Evolutionary conservation across 92 coral and sea anemone genomes (phyloP).

Genomic region (Heteractis magnifica): DNA sequence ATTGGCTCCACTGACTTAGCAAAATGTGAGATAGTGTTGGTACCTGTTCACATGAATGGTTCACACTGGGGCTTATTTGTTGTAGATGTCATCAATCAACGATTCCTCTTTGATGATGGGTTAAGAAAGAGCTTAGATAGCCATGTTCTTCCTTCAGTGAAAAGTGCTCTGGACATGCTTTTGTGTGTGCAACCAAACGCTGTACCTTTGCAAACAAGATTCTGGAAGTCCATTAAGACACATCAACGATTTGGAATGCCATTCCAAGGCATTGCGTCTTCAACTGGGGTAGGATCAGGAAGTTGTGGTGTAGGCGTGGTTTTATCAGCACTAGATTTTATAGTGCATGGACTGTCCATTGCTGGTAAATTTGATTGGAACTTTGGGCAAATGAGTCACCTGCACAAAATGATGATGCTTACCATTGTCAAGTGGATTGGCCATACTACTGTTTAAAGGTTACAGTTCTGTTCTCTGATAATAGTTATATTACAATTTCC

Average conservation of each 20-base stretch:
- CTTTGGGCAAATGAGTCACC: conserved; percentile 27
- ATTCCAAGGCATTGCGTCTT: neutral
- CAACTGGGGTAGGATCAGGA: conserved; percentile 42
- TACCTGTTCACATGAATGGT: conserved; percentile 41
- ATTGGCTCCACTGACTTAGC: neutral
- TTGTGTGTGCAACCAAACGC: conserved; percentile 10
- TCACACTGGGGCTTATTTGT: conserved; percentile 45
- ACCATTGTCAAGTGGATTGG: neutral
- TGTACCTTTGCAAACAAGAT: conserved; percentile 3
- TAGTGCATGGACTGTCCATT: conserved; percentile 9
- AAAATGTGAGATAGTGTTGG: conserved; percentile 16
- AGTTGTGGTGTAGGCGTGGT: conserved; percentile 62
- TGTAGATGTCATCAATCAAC: conserved; percentile 14
- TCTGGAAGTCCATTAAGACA: conserved; percentile 27
- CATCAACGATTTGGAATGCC: conserved; percentile 57
- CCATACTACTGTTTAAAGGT: neutral
- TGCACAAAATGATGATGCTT: conserved; percentile 29
- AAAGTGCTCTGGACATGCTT: conserved; percentile 18
- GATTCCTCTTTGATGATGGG: conserved; percentile 43
- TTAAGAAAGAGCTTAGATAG: neutral
- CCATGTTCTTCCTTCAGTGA: conserved; percentile 20
- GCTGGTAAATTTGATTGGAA: conserved; percentile 26
- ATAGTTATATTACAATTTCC: neutral
- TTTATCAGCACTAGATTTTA: conserved; percentile 46
- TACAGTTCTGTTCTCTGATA: neutral